These are phyloP conservation scores for Calameuta idolon DNA, from an alignment of 2,888 invertebrate species.

Conservation along the genomic window DNA sequence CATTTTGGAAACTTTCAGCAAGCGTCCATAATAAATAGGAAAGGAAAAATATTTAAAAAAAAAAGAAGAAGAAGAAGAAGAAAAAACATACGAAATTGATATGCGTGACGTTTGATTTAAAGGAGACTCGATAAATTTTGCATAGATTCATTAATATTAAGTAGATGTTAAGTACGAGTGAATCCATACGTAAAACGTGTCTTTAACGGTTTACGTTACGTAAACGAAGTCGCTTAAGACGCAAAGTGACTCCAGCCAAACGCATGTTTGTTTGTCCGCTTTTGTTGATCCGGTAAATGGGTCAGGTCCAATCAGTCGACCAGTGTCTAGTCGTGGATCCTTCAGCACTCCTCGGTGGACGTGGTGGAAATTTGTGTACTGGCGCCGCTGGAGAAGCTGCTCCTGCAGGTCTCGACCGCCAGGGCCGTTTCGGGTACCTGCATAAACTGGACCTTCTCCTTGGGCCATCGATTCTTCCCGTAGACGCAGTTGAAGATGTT, in stretches of 20 bases:
- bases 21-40: neutral
- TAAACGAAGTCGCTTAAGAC: neutral
- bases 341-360: slow-evolving; percentile 70
- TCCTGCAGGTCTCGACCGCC: slow-evolving; percentile 72
- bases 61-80: no score
- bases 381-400: slow-evolving; percentile 74
- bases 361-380: slow-evolving; percentile 75
- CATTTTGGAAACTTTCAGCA: neutral
- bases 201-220: neutral
- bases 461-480: slow-evolving; percentile 58
- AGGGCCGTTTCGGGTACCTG: slow-evolving; percentile 71
- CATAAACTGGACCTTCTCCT: slow-evolving; percentile 68
- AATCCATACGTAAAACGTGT: neutral
- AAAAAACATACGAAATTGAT: neutral
- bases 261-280: neutral
- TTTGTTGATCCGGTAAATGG: neutral
- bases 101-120: neutral
- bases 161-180: neutral
- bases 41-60: neutral
- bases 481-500: slow-evolving; percentile 64
- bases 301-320: neutral
- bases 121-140: neutral
- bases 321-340: neutral
- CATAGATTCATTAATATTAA: neutral
- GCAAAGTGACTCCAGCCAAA: neutral